A percentile compares a stretch with the other conserved stretches of the same genome.
Evolutionary conservation across 2,888 invertebrate species (phyloP).

Genomic region (Nomada ruficornis): DNA sequence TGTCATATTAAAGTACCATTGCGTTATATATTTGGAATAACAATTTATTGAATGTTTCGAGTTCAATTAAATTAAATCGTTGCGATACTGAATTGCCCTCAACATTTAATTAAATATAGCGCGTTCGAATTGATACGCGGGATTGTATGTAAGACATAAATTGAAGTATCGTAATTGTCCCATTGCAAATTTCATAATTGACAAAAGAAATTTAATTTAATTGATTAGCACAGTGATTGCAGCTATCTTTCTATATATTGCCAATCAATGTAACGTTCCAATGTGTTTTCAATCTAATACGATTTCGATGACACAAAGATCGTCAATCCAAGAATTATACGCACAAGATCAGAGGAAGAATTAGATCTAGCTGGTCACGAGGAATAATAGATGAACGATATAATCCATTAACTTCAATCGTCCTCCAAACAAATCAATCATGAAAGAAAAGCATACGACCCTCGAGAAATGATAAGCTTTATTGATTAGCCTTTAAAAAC

Average conservation of each 20-base stretch:
- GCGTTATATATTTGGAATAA: too few species aligned
- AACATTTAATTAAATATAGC: too few species aligned
- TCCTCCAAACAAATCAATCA: slow-evolving; percentile 11
- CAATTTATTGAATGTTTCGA: too few species aligned
- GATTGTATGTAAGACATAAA: too few species aligned
- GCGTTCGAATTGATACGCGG: too few species aligned
- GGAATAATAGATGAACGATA: slow-evolving; percentile 18
- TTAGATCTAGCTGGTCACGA: slow-evolving; percentile 36
- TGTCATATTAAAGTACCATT: background rate
- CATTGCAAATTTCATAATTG: too few species aligned
- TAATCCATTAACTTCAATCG: slow-evolving; percentile 30
- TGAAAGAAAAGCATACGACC: background rate
- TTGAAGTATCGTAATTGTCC: too few species aligned
- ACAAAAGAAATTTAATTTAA: too few species aligned
- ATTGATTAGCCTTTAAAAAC: background rate
- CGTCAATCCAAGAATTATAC: background rate
- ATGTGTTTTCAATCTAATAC: background rate
- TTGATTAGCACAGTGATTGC: too few species aligned
- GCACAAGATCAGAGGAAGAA: slow-evolving; percentile 23
- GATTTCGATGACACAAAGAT: slow-evolving; percentile 1
- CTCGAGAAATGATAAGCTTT: slow-evolving; percentile 3
- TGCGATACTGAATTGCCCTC: too few species aligned
- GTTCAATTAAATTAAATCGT: too few species aligned
- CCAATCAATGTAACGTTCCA: background rate
- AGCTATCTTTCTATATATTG: background rate